Base-by-base conservation (phyloP, 2,113 vertebrate species). In the Oxyruncus cristatus region DNA sequence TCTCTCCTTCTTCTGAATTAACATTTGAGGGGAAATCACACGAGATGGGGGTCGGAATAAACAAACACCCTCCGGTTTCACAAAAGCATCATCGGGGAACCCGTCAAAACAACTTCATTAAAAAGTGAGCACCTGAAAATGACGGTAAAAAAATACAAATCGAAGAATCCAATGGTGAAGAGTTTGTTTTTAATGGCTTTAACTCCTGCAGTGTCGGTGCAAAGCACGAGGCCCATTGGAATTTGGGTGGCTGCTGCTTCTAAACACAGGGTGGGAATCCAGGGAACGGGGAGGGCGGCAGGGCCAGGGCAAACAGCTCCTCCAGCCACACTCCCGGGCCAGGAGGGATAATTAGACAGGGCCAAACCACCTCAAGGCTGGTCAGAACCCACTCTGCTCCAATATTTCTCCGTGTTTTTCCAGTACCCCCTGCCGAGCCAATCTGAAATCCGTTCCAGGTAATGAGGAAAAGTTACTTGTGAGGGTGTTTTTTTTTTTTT, bases 241-340 rank as follows among this genome's bases (percentile, higher is more conserved):
- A 77, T 84, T 81, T 89, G 84, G 68, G 35, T 86, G 7, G 72
- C 41, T 85, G 61, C 42, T 75, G 81, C 52, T 94, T 88, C 94
- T 75, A 92, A 95, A 96, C 17, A 85, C 72, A 90, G 92, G 50
- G 53, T n/a, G 75, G 92, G 91, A 73, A 92, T 88, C 33, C 58
- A 46, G 76, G 55, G 88, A 87, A 47, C 39, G 89, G 33, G 3
- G 89, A 83, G 59, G 61, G 84, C 47, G 87, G 50, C 59, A 63
- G 92, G 26, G 70, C 83, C 85, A 87, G 66, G 52, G 1, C 28
- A 83, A 87, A 90, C 58, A 72, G 86, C 86, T 33, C 33, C 70
- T 50, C 44, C 71, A 53, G 62, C 65, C 65, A 0, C 59, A 9
- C 24, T 8, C 70, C 22, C 18, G 53, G 46, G 67, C 33, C 68